Evolutionary conservation across 1,140 invertebrate species (phyloP), one percentile per base, ranked within the genome.

Genomic region (Varroa destructor): DNA sequence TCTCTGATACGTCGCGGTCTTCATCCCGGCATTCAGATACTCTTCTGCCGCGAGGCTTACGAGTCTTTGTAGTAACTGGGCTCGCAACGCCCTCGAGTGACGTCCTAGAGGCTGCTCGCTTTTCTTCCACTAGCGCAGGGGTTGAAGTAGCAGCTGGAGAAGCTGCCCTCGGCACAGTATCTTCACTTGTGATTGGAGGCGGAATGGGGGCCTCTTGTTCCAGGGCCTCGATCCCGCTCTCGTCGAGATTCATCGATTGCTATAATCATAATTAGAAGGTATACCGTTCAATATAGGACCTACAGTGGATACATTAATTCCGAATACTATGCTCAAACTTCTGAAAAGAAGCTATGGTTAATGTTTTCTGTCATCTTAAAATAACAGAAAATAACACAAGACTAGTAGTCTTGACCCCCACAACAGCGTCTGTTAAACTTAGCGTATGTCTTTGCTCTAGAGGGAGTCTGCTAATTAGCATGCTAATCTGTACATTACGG

Each of bases 161-260:
- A 8, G 46, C 46, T 51, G 46, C 46, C 8, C 46, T 51, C 4
- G 46, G 46, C 46, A 51, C 46, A 51, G 8, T 8, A 8, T 51
- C 46, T 51, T 51, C 46, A 51, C 46, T 51, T 51, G 46, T 51
- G 8, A 5, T 8, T 51, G 46, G 46, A 51, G 46, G 46, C 46
- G 46, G 46, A 51, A 51, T 37, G 12, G 61, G 40, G 12, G 61
- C 8, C 36, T 67, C 61, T 12, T 40, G 40, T n/a, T 67, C 61
- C 40, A 67, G 46, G 40, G 61, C 61, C 40, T 67, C 61, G 46
- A 67, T 46, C 36, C 61, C 61, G 46, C 61, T 67, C 36, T 67
- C 61, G 46, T 67, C 61, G 61, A 67, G 61, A 67, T 67, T 46
- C 61, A 67, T 67, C 36, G 46, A 67, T 37, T 67, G 61, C 61